phyloP scores from a whole-genome alignment of 2,888 invertebrate species.

The Spilosoma lubricipeda region DNA sequence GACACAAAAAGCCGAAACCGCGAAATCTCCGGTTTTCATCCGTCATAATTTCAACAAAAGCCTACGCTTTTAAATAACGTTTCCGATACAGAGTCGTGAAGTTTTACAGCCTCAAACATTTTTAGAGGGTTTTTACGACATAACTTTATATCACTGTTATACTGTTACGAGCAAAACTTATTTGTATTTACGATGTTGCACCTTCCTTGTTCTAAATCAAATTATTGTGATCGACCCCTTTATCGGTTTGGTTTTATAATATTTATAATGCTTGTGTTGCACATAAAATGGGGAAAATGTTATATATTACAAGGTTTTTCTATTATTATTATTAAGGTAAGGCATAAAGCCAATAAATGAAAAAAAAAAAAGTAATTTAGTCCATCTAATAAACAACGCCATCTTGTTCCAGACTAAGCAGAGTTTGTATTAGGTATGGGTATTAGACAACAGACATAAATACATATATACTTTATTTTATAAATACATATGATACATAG shows the following conservation, averaged over 20 bases:
- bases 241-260: slow-evolving; percentile 30
- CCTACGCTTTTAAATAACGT: slow-evolving; percentile 64
- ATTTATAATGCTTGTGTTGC: slow-evolving; percentile 34
- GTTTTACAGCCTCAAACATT: slow-evolving; percentile 58
- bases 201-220: slow-evolving; percentile 57
- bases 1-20: slow-evolving; percentile 70
- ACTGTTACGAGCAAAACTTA: slow-evolving; percentile 56
- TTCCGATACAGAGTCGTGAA: slow-evolving; percentile 55
- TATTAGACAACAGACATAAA: too few species aligned
- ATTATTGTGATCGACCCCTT: slow-evolving; percentile 39
- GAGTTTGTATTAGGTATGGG: too few species aligned
- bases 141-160: slow-evolving; percentile 63
- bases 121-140: slow-evolving; percentile 54
- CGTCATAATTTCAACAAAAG: slow-evolving; percentile 73
- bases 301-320: not conserved
- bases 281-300: not conserved
- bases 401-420: too few species aligned
- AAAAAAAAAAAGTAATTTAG: too few species aligned
- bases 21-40: slow-evolving; percentile 77
- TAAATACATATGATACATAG: too few species aligned
- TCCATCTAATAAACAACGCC: too few species aligned
- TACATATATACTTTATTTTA: too few species aligned
- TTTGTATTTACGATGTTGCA: slow-evolving; percentile 64
- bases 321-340: not conserved
- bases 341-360: not conserved